Conservation (phyloP, 2,797 vertebrate species). For the Lutjanus argentimaculatus region DNA sequence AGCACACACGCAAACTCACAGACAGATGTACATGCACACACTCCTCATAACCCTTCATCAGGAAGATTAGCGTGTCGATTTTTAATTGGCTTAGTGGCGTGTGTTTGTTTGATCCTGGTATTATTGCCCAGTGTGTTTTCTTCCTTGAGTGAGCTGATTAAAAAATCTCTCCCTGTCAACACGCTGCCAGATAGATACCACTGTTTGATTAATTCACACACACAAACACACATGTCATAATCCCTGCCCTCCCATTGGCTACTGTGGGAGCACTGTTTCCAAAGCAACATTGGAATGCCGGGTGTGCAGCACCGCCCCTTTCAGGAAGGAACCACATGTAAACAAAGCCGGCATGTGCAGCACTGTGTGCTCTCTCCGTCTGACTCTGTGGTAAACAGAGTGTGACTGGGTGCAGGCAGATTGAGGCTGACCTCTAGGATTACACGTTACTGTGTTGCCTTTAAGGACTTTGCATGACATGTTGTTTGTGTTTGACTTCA, state of each 20-base stretch:
- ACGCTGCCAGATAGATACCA: constrained; percentile 63
- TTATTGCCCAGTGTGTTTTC: constrained; percentile 68
- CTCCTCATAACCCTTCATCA: constrained; percentile 36
- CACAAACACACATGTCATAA: constrained; percentile 71
- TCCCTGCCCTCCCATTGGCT: constrained; percentile 78
- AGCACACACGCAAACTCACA: neutral
- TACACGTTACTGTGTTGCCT: constrained; percentile 55
- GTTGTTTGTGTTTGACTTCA: constrained; percentile 30
- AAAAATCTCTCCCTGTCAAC: constrained; percentile 70
- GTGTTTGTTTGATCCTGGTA: constrained; percentile 70
- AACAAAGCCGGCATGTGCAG: constrained; percentile 79
- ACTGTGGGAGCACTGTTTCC: constrained; percentile 76
- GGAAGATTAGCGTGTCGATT: constrained; percentile 58
- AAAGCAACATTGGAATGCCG: constrained; percentile 83
- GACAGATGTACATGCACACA: constrained; percentile 9
- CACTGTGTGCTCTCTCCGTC: constrained; percentile 24
- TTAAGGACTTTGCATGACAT: constrained; percentile 8
- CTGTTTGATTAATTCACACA: constrained; percentile 75
- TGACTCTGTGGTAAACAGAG: constrained; percentile 67
- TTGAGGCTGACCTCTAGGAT: constrained; percentile 51
- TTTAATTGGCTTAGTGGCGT: constrained; percentile 71
- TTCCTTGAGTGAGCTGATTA: constrained; percentile 80
- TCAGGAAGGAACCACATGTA: constrained; percentile 80
- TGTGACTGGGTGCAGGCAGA: constrained; percentile 30
- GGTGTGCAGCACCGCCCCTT: constrained; percentile 71